These are phyloP conservation scores for Platypus cylindrus DNA, from an alignment of 2,888 invertebrate genomes.

Conservation along the genomic window DNA sequence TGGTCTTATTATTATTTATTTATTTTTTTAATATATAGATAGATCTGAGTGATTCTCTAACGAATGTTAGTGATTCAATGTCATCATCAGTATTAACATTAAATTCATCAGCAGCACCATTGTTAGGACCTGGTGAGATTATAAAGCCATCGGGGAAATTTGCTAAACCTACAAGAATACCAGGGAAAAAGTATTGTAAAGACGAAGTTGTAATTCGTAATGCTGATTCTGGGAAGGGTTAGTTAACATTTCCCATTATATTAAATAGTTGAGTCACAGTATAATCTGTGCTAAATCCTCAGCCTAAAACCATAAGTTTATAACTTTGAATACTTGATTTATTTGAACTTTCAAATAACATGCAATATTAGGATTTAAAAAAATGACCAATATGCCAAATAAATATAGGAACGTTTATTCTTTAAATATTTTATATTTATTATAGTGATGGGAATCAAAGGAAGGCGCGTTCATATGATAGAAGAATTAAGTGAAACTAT, in stretches of 20 bases:
- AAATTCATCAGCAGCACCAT: constrained; percentile 39
- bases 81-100: constrained; percentile 42
- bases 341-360: not conserved
- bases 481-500: constrained; percentile 97
- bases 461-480: constrained; percentile 95
- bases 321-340: not conserved
- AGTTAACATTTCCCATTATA: no score
- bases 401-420: not conserved
- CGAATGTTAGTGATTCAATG: constrained; percentile 38
- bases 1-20: not conserved
- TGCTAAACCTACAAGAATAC: constrained; percentile 76
- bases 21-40: constrained; percentile 19
- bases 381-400: not conserved
- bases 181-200: constrained; percentile 87
- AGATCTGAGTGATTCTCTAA: constrained; percentile 29
- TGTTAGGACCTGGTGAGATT: constrained; percentile 71
- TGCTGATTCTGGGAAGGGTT: constrained; percentile 93
- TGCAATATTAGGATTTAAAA: not conserved
- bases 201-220: constrained; percentile 89
- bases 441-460: constrained; percentile 98
- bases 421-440: constrained; percentile 27
- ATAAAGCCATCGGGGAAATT: constrained; percentile 83
- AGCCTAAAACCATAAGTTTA: not conserved
- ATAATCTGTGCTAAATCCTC: not conserved
- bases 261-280: no score